These are phyloP conservation scores for Drosophila watanabei DNA, from an alignment of 1,140 invertebrate genomes.

Conservation along the genomic window DNA sequence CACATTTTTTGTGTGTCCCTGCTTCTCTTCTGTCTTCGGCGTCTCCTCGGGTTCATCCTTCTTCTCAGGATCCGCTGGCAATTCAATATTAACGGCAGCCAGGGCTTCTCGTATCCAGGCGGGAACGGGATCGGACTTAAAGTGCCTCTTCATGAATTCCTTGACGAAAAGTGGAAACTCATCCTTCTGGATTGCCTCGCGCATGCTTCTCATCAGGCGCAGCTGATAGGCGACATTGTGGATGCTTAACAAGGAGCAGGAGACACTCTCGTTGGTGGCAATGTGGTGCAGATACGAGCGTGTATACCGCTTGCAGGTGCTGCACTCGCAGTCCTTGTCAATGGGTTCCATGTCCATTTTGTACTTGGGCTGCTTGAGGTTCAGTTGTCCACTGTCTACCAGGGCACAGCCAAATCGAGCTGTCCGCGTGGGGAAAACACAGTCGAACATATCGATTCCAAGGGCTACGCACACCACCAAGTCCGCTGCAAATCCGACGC, in stretches of 20 bases:
- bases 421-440: slow-evolving; percentile 98
- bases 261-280: slow-evolving; percentile 94
- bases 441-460: slow-evolving; percentile 99
- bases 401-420: slow-evolving; percentile 98
- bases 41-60: neutral
- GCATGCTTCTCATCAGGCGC: slow-evolving; percentile 93
- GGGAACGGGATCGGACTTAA: slow-evolving; percentile 91
- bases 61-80: slow-evolving; percentile 42
- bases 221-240: slow-evolving; percentile 89
- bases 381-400: slow-evolving; percentile 92
- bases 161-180: slow-evolving; percentile 94
- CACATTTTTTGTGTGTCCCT: neutral
- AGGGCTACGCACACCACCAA: slow-evolving; percentile 98
- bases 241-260: slow-evolving; percentile 89
- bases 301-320: slow-evolving; percentile 95
- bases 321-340: slow-evolving; percentile 94
- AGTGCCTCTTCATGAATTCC: slow-evolving; percentile 92
- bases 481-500: slow-evolving; percentile 98
- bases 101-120: slow-evolving; percentile 93
- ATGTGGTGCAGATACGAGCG: slow-evolving; percentile 97
- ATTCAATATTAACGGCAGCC: slow-evolving; percentile 88
- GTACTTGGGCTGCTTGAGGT: slow-evolving; percentile 93
- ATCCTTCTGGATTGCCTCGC: slow-evolving; percentile 92
- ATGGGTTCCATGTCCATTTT: slow-evolving; percentile 94
- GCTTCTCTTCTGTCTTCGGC: neutral